These are phyloP conservation scores for Tinamus major DNA, from an alignment of 2,797 vertebrate genomes.

Conservation along the genomic window DNA sequence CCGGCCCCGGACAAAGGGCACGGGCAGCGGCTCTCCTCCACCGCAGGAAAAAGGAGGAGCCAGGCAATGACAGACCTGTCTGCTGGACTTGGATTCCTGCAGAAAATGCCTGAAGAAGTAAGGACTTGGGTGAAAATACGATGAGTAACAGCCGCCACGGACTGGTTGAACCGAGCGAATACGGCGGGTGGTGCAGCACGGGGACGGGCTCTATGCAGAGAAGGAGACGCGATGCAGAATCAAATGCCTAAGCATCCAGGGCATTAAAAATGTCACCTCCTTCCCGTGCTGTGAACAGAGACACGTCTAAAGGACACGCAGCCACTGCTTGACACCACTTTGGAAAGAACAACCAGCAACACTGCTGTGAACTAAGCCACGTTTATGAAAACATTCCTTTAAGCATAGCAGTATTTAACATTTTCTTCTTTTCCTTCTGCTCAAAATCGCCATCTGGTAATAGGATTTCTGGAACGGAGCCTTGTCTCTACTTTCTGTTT, in stretches of 20 bases:
- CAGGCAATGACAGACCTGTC: neutral
- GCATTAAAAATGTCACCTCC: neutral
- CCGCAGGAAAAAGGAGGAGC: neutral
- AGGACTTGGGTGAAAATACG: neutral
- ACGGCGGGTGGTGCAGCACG: fast-evolving
- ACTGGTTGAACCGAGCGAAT: neutral
- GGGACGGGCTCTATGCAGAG: neutral
- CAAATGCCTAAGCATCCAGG: neutral
- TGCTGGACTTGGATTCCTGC: neutral
- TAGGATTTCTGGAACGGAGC: neutral
- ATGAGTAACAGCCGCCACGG: neutral
- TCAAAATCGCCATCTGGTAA: constrained; percentile 28
- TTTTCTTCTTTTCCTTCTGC: constrained; percentile 23
- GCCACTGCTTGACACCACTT: neutral
- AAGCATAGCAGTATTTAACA: constrained; percentile 37
- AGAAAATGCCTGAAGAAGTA: neutral
- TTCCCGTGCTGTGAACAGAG: neutral
- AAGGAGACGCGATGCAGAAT: neutral
- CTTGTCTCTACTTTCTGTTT: constrained; percentile 49
- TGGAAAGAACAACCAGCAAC: neutral
- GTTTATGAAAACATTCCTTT: neutral
- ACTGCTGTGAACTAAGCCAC: neutral
- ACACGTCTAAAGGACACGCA: neutral
- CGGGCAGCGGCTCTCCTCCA: neutral
- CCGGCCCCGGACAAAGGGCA: constrained; percentile 60